These are phyloP conservation scores for Ditula angustiorana DNA, from an alignment of 2,888 invertebrate genomes.

Conservation along the genomic window DNA sequence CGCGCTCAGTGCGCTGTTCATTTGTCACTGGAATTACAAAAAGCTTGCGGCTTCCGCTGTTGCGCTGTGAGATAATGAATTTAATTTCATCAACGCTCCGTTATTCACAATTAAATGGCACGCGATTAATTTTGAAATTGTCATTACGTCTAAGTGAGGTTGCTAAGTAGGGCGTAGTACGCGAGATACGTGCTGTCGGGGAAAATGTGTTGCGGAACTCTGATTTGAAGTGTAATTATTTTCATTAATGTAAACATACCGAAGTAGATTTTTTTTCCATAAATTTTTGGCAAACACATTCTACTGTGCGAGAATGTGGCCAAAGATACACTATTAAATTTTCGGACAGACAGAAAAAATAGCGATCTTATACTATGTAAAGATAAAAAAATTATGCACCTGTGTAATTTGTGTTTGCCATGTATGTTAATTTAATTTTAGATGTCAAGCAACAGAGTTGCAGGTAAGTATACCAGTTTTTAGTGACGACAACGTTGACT, in stretches of 20 bases:
- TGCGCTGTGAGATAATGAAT: slow-evolving; percentile 64
- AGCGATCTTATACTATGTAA: no score
- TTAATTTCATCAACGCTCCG: slow-evolving; percentile 65
- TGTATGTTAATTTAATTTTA: no score
- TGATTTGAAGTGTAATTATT: background rate
- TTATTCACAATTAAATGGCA: slow-evolving; percentile 54
- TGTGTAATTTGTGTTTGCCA: no score
- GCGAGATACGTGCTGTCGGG: background rate
- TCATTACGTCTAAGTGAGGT: slow-evolving; percentile 27
- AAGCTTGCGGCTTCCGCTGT: slow-evolving; percentile 67
- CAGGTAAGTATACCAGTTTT: no score
- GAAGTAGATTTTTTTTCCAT: background rate
- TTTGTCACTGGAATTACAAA: slow-evolving; percentile 80
- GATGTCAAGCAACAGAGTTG: no score
- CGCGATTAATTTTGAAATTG: slow-evolving; percentile 42
- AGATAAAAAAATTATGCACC: no score
- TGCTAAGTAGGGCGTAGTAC: slow-evolving; percentile 10
- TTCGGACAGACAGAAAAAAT: no score
- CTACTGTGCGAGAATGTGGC: no score
- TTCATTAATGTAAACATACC: background rate
- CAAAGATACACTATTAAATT: no score
- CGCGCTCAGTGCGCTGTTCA: slow-evolving; percentile 62
- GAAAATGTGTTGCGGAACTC: background rate
- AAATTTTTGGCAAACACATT: no score
- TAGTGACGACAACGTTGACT: no score